Conservation (phyloP, 2,113 vertebrate species). For the Panthera uncia region DNA sequence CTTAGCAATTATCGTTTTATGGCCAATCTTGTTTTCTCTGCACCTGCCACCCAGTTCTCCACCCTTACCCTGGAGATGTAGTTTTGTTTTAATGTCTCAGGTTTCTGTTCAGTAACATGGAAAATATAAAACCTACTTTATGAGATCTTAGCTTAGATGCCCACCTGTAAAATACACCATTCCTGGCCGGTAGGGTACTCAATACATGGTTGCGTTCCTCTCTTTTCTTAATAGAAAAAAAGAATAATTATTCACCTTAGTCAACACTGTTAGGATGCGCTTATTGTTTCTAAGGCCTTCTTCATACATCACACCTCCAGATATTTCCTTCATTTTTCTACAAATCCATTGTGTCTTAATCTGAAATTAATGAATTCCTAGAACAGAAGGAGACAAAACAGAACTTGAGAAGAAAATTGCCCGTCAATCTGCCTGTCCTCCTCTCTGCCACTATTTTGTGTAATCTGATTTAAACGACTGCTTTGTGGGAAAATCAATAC, state of each 20-base stretch:
- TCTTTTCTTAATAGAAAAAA: background rate
- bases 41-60: background rate
- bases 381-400: background rate
- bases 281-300: background rate
- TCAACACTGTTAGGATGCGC: background rate
- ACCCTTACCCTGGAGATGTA: background rate
- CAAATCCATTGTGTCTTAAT: background rate
- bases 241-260: background rate
- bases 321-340: background rate
- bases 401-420: background rate
- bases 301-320: background rate
- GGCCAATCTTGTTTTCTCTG: background rate
- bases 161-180: background rate
- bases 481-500: background rate
- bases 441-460: background rate
- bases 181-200: background rate
- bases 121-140: background rate
- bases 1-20: background rate
- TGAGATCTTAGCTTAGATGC: background rate
- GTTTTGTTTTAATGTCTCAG: background rate
- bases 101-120: background rate
- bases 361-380: background rate
- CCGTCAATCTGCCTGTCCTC: background rate
- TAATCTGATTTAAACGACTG: background rate
- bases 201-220: background rate